phyloP scores from a whole-genome alignment of 2,113 vertebrate species.

The Menura novaehollandiae region DNA sequence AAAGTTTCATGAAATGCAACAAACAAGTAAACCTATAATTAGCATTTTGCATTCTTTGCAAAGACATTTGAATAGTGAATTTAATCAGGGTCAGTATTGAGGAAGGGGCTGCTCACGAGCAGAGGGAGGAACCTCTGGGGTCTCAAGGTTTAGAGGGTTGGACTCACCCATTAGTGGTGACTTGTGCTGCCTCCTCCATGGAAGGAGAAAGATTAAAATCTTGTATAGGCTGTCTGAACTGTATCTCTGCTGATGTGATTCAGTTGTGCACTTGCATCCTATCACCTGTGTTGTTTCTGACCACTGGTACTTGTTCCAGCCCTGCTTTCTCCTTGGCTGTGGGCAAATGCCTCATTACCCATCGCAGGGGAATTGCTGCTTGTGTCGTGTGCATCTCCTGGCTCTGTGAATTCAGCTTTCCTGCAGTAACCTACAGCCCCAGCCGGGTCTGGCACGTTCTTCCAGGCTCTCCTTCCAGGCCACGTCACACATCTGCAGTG shows the following conservation, averaged over 20 bases:
- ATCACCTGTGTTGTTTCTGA: neutral
- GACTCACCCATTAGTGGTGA: neutral
- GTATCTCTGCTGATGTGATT: neutral
- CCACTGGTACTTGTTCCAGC: neutral
- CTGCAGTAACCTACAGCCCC: neutral
- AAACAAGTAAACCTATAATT: neutral
- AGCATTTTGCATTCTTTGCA: neutral
- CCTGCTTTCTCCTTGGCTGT: neutral
- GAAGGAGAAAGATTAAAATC: neutral
- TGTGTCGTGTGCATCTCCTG: rapidly evolving
- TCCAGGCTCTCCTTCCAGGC: neutral
- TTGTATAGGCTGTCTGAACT: neutral
- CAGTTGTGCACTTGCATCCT: neutral
- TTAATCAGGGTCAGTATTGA: rapidly evolving
- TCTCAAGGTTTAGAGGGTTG: neutral
- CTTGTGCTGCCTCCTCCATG: neutral
- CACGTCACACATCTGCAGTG: rapidly evolving
- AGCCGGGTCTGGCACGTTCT: rapidly evolving
- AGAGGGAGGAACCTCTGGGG: neutral
- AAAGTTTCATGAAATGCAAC: neutral
- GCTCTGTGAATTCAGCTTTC: neutral
- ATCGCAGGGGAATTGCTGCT: neutral
- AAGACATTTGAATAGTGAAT: neutral
- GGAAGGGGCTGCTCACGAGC: neutral
- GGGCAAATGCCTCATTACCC: neutral